phyloP scores from a whole-genome alignment of 2,888 invertebrate species.

The Mythimna pallens region DNA sequence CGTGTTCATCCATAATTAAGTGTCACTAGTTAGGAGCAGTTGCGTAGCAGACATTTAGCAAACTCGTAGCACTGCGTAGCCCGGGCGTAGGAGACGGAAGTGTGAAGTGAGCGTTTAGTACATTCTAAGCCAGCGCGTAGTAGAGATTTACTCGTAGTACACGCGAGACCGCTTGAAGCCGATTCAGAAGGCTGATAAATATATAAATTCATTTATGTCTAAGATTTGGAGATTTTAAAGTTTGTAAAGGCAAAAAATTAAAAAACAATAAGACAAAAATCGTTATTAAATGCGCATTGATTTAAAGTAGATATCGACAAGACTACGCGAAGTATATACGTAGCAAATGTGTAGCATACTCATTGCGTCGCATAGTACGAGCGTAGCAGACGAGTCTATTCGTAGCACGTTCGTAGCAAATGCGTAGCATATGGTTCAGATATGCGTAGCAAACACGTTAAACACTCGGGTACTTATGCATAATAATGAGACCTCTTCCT shows the following conservation, averaged over 20 bases:
- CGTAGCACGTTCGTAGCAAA: slow-evolving; percentile 7
- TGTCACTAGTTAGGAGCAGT: neutral
- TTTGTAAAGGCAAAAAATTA: no score
- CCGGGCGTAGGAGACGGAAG: neutral
- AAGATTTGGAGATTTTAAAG: no score
- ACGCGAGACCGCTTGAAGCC: no score
- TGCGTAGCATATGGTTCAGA: neutral
- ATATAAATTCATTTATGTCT: no score
- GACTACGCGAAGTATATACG: neutral
- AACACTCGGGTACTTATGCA: no score
- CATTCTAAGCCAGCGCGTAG: neutral
- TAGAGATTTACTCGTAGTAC: neutral
- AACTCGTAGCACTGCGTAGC: neutral
- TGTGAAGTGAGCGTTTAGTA: neutral
- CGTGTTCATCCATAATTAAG: no score
- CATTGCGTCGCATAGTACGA: neutral
- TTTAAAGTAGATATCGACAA: neutral
- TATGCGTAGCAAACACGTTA: no score
- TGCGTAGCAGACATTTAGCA: neutral
- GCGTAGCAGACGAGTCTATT: neutral
- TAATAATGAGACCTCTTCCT: no score
- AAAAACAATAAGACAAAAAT: no score
- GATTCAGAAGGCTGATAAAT: no score
- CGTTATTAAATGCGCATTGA: no score
- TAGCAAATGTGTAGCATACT: neutral